Conservation (phyloP, 2,113 vertebrate genomes). For the Lontra canadensis region DNA sequence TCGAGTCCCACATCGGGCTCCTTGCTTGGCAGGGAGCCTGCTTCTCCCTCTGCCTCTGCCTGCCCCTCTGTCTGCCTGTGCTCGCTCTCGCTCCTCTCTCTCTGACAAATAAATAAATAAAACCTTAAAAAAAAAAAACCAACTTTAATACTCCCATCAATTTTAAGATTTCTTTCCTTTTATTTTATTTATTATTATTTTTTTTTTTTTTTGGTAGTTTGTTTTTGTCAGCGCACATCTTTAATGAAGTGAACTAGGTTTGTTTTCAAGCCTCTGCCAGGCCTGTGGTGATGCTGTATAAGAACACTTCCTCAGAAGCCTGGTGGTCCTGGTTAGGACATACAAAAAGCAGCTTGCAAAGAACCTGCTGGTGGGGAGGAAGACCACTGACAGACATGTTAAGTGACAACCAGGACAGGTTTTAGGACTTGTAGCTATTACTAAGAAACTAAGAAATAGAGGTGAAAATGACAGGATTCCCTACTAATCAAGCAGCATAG, state of each 20-base stretch:
- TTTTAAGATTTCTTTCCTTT: not conserved
- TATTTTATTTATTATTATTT: too few relatives aligned
- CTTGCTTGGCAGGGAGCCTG: too few relatives aligned
- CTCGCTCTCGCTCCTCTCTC: too few relatives aligned
- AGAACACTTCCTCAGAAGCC: not conserved
- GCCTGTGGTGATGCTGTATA: not conserved
- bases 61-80: too few relatives aligned
- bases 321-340: not conserved
- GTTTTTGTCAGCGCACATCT: not conserved
- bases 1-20: too few relatives aligned
- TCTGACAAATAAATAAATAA: too few relatives aligned
- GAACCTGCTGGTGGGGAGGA: not conserved
- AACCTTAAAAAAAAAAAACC: too few relatives aligned
- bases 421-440: not conserved
- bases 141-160: not conserved
- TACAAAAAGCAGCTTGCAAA: not conserved
- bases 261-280: not conserved
- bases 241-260: not conserved
- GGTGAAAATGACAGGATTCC: not conserved
- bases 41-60: too few relatives aligned
- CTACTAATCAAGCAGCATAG: not conserved
- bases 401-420: not conserved
- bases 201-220: not conserved
- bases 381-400: not conserved
- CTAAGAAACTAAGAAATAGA: conserved; percentile 14